phyloP scores from a whole-genome alignment of 2,888 invertebrate species.

The Sericinus montela region DNA sequence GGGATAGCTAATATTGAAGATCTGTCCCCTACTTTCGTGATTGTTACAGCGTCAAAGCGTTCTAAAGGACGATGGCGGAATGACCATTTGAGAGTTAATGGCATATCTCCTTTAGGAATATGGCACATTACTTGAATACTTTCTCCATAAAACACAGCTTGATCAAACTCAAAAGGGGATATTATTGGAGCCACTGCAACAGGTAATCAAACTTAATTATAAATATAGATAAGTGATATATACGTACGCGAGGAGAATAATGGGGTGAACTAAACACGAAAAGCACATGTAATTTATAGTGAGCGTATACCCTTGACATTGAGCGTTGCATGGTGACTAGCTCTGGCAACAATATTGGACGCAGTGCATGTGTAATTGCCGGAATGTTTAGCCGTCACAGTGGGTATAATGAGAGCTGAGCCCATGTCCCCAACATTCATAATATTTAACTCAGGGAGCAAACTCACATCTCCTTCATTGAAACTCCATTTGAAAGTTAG shows the following conservation, averaged over 20 bases:
- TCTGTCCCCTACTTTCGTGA: slow-evolving; percentile 80
- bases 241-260: slow-evolving; percentile 1
- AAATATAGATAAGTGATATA: slow-evolving; percentile 8
- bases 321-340: slow-evolving; percentile 80
- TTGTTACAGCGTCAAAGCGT: slow-evolving; percentile 61
- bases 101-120: slow-evolving; percentile 84
- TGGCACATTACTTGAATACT: slow-evolving; percentile 79
- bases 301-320: slow-evolving; percentile 81
- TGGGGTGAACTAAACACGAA: slow-evolving; percentile 42
- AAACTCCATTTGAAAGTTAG: slow-evolving; percentile 87
- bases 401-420: slow-evolving; percentile 83
- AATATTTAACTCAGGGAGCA: slow-evolving; percentile 80
- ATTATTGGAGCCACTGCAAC: slow-evolving; percentile 80
- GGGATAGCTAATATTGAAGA: slow-evolving; percentile 83
- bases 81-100: slow-evolving; percentile 84
- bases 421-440: slow-evolving; percentile 82
- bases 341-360: slow-evolving; percentile 80
- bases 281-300: slow-evolving; percentile 52
- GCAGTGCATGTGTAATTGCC: slow-evolving; percentile 85
- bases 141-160: slow-evolving; percentile 77
- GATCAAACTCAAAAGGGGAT: slow-evolving; percentile 79
- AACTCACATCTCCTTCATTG: slow-evolving; percentile 80
- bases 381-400: slow-evolving; percentile 83
- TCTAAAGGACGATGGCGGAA: slow-evolving; percentile 79
- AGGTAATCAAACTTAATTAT: slow-evolving; percentile 22